phyloP scores from a whole-genome alignment of 2,113 vertebrate genomes.

The Pycnonotus jocosus region DNA sequence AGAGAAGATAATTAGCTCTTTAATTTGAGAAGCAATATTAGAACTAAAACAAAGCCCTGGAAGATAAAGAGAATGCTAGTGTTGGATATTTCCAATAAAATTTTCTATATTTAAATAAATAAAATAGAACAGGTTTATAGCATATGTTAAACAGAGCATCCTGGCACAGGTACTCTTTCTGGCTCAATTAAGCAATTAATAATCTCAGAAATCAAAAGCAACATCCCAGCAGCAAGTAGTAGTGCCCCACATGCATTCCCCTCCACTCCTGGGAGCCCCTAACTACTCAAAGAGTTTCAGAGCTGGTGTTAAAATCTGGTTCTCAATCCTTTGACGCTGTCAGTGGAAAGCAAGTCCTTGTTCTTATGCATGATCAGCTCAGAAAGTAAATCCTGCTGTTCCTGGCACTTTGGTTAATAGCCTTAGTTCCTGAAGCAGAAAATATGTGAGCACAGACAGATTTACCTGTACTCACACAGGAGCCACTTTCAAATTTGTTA shows the following conservation, averaged over 20 bases:
- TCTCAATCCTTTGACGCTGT: neutral
- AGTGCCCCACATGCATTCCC: neutral
- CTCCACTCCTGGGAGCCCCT: neutral
- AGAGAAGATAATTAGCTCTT: slow-evolving; percentile 13
- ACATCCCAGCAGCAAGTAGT: neutral
- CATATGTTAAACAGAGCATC: neutral
- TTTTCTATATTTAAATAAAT: neutral
- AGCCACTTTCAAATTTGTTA: neutral
- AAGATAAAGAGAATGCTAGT: neutral
- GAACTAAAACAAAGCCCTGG: neutral
- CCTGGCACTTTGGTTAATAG: slow-evolving; percentile 16
- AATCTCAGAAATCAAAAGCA: neutral
- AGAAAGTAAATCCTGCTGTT: neutral
- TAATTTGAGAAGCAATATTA: neutral
- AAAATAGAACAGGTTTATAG: neutral
- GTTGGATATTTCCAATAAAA: neutral
- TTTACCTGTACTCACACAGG: neutral
- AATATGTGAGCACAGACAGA: neutral
- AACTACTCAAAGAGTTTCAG: neutral
- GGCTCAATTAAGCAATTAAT: neutral
- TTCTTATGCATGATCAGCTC: neutral
- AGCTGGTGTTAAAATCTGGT: neutral
- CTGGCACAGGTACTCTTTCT: neutral
- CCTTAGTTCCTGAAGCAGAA: slow-evolving; percentile 11
- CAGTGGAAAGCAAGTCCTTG: neutral